Conservation (phyloP, 1,140 invertebrate species). For the Thalassaphorura encarpata region DNA sequence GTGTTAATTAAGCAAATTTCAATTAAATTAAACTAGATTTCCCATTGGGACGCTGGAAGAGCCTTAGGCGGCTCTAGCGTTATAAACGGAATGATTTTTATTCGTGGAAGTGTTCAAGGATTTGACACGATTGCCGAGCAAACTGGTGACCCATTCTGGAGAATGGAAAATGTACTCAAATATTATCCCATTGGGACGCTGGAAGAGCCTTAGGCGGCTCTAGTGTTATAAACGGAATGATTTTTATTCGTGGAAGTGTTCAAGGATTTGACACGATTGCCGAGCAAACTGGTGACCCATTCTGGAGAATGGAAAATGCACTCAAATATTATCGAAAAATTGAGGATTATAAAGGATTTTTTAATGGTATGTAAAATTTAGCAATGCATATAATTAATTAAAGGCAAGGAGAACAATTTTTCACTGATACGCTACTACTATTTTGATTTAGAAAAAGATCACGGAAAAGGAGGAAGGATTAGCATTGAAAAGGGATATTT, state of each 20-base stretch:
- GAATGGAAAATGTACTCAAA: constrained; percentile 12
- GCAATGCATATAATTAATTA: no score
- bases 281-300: neutral
- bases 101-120: constrained; percentile 54
- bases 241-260: constrained; percentile 65
- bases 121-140: neutral
- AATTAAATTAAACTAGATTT: no score
- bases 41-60: no score
- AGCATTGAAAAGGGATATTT: neutral
- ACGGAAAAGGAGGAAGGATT: constrained; percentile 10
- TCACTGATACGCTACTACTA: no score
- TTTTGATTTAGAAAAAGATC: constrained; percentile 3
- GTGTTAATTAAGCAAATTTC: no score
- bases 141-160: neutral
- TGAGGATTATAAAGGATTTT: constrained; percentile 24
- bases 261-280: constrained; percentile 12
- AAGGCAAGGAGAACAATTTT: constrained; percentile 13
- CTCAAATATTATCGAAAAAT: constrained; percentile 32
- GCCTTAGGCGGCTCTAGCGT: constrained; percentile 66
- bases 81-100: constrained; percentile 75
- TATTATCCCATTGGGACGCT: no score
- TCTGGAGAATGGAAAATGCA: constrained; percentile 11
- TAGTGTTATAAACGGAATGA: constrained; percentile 70
- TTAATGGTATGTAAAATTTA: no score
- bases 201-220: constrained; percentile 68